Evolutionary conservation across 2,797 vertebrate genomes (phyloP).

Genomic region (Gymnodraco acuticeps): DNA sequence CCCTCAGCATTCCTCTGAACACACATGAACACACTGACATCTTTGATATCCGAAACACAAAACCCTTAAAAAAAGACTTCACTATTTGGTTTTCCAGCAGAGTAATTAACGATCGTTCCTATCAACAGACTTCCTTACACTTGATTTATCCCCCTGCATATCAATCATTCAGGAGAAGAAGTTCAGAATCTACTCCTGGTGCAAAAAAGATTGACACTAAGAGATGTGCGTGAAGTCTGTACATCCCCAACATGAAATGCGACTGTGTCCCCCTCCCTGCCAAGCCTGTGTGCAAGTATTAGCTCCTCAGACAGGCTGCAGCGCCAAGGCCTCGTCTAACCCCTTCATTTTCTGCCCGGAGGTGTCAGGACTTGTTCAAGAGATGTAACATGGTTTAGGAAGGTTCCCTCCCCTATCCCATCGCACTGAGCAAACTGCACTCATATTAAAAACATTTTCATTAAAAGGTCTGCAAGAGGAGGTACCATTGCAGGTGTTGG

Average conservation of each 20-base stretch:
- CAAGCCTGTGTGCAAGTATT: conserved; percentile 50
- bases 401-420: conserved; percentile 45
- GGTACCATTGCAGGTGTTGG: neutral
- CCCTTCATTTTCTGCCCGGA: conserved; percentile 63
- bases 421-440: conserved; percentile 5
- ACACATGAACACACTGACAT: conserved; percentile 30
- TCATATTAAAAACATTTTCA: neutral
- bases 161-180: neutral
- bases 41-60: conserved; percentile 32
- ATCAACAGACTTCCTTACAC: conserved; percentile 23
- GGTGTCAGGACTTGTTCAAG: conserved; percentile 73
- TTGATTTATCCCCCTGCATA: conserved; percentile 15
- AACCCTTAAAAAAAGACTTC: neutral
- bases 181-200: conserved; percentile 4
- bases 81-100: conserved; percentile 13
- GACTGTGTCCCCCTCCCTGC: conserved; percentile 35
- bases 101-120: conserved; percentile 4
- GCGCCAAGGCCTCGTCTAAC: conserved; percentile 67
- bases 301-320: conserved; percentile 67
- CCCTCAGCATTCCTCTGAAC: conserved; percentile 52
- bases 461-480: conserved; percentile 16
- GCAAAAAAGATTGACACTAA: conserved; percentile 24
- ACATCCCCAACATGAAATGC: conserved; percentile 57
- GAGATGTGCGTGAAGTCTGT: conserved; percentile 41
- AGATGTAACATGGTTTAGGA: conserved; percentile 35